Conservation (phyloP, 2,113 vertebrate species). For the Zosterops borbonicus region DNA sequence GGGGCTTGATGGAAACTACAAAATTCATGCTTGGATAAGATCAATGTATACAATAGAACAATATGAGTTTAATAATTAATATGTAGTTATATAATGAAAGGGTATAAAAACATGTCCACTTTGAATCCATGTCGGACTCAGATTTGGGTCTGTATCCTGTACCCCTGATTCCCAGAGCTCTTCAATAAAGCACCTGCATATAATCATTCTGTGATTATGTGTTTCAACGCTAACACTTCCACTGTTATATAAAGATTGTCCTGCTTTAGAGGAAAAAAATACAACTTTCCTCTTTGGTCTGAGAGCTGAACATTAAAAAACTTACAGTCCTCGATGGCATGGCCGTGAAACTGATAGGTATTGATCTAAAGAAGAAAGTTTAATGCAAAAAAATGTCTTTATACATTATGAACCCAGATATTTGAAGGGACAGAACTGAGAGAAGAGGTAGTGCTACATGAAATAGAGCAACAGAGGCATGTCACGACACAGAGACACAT, state of each 20-base stretch:
- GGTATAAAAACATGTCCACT: no score
- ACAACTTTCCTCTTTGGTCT: background rate
- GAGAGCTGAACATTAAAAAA: background rate
- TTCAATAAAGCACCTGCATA: no score
- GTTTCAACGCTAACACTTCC: background rate
- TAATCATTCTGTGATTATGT: no score
- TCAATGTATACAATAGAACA: no score
- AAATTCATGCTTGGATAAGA: no score
- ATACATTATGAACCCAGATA: background rate
- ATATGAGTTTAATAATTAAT: no score
- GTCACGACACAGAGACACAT: background rate
- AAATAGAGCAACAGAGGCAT: background rate
- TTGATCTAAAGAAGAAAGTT: conserved; percentile 5
- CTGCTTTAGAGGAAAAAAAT: background rate
- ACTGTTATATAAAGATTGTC: background rate
- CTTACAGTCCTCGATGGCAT: background rate
- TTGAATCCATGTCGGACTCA: no score
- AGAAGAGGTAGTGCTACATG: background rate
- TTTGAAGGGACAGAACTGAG: background rate
- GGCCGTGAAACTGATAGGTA: background rate
- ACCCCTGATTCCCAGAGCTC: no score
- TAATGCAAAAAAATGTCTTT: conserved; percentile 4
- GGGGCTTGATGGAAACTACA: no score
- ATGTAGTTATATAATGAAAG: no score
- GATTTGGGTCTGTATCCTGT: no score